Evolutionary conservation across 2,113 vertebrate species (phyloP), one percentile per base, ranked within the genome.

Genomic region (Riparia riparia): DNA sequence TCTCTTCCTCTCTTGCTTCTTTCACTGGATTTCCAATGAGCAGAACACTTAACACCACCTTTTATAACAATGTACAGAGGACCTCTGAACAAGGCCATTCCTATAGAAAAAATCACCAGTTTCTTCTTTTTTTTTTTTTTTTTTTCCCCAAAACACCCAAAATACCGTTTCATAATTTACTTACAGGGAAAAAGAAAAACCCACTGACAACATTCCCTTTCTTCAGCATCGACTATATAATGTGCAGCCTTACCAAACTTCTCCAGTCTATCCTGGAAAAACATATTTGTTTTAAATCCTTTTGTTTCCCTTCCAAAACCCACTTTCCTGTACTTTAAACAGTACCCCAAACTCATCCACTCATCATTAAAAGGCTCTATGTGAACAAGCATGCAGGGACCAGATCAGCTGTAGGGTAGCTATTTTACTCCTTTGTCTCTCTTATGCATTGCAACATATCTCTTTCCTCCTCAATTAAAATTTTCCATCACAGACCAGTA

Each of bases 11-110:
- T 51, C 25, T 22, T 74, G 42, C 15, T 82, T 69, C 39, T 63
- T 51, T 26, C 51, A 54, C 29, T 24, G 20, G 24, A 29, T 42
- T 86, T 80, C 37, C 0, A 0, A 28, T 20, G 25, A 81, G 42
- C 39, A 78, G 53, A 39, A 51, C 56, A 60, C 8, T 37, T 49
- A 8, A 8, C 0, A 1, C 34, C 6, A 32, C 3, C 12, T 86
- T 71, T 60, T 34, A 20, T 7, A 74, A 56, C 25, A 58, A 72
- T 10, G 22, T 42, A 71, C 5, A 68, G 26, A 68, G 16, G 10
- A 74, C 10, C 15, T 26, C 29, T 32, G 24, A 68, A 58, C 17
- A 71, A 72, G 18, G 18, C 11, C 28, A 31, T 41, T 56, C 44
- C 63, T 37, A 76, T 4, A 66, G 31, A 74, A 87, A 91, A 84